Evolutionary conservation across 1,140 invertebrate genomes (phyloP), one percentile per base, ranked within the genome.

Genomic region (Heliconius congener): DNA sequence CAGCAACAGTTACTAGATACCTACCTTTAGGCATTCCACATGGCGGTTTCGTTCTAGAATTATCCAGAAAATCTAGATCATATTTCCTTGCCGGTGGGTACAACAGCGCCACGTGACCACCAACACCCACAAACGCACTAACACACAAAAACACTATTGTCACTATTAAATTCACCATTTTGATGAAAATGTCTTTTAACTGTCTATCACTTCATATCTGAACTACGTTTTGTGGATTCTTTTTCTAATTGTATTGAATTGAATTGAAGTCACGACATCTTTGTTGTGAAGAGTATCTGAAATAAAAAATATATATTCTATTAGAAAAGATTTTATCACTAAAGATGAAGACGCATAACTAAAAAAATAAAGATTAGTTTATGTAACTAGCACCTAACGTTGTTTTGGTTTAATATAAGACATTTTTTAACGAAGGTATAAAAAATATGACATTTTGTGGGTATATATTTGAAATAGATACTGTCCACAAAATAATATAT

Each of bases 11-110:
- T 23, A 75, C 52, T 71, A 91, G 95, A 96, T 94, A 6, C 34
- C 6, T 46, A 99, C 98, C 98, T 97, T 97, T 98, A 8, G 98
- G 98, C 97, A 99, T 99, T 82, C 99, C 99, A 94, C 99, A 99
- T 46, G 98, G 98, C 77, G 96, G 96, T 85, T 97, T 97, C 23
- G 98, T 99, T 85, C 98, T 96, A 74, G 97, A 96, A 90, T 97
- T 99, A 92, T 99, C 98, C 92, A 99, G 95, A 95, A 99, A 99
- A 95, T 99, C 99, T 88, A 99, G 95, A 89, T 98, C 98, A 88
- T 97, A 99, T 83, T 97, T 96, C 82, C 98, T 96, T 1, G 98
- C 97, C 6, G 96, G 97, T 66, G 98, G 98, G 94, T 97, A 98
- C 5, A 97, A 98, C n/a, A 98, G 93, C 3, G 97, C 97, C 8